Evolutionary conservation across 2,797 vertebrate genomes (phyloP).

Genomic region (Gymnothorax reevesii): DNA sequence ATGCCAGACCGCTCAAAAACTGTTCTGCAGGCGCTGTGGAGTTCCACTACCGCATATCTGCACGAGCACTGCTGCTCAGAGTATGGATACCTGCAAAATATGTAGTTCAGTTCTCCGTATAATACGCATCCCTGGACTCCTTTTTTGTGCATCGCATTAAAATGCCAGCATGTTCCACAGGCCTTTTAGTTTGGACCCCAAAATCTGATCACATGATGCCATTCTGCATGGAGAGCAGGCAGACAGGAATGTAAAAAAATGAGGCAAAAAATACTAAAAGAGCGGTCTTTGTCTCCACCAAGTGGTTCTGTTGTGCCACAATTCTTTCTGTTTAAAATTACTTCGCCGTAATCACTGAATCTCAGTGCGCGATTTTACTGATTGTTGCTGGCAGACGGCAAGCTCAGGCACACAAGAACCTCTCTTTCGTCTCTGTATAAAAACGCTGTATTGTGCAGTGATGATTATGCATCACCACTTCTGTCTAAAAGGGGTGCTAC

Average conservation of each 20-base stretch:
- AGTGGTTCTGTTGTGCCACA: slow-evolving; percentile 39
- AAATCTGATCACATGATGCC: background rate
- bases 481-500: too few species aligned
- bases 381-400: background rate
- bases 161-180: background rate
- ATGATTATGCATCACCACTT: too few species aligned
- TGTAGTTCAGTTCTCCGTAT: background rate
- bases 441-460: too few species aligned
- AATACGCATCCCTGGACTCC: background rate
- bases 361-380: background rate
- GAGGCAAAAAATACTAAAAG: background rate
- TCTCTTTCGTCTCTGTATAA: too few species aligned
- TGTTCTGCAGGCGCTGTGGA: too few species aligned
- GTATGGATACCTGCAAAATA: background rate
- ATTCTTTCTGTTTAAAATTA: background rate
- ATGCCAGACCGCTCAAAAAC: too few species aligned
- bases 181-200: background rate
- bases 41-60: background rate
- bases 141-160: background rate
- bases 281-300: slow-evolving; percentile 69
- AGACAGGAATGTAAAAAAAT: background rate
- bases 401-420: background rate
- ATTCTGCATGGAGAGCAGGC: background rate
- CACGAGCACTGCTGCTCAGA: background rate
- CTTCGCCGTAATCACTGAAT: too few species aligned